Base-by-base conservation (phyloP, 2,797 vertebrate genomes). In the Danionella dracula region DNA sequence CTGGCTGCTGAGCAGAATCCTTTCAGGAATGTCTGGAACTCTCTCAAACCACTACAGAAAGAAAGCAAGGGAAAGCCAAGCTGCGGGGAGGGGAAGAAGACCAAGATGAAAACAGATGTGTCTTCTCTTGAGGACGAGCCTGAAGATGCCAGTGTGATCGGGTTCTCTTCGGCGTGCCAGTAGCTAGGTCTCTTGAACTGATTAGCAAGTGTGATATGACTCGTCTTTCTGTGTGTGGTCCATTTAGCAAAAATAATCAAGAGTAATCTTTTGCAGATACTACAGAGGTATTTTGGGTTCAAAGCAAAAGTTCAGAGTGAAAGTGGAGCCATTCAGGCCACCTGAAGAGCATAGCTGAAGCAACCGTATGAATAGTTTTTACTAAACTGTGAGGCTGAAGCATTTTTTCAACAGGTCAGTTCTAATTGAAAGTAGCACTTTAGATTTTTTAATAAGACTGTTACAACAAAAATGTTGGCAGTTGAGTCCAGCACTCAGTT, bases 21-120 rank as follows among this genome's bases (percentile, higher is more conserved):
- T 92, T 92, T 92, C 89, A 92, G 91, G 93, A 91, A 94, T 93
- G 90, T 91, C 86, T 97, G 94, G 93, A 93, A 88, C 78, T 72
- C 49, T 73, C 84, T 93, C 93, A 95, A 93, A 86, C 92, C 92
- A 88, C 92, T 88, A 90, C 86, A 91, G 89, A 94, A 89, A 32
- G 32, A 56, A 60, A 38, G 40, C 44, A 29, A 54, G 34, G 27
- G 38, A 31, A 50, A 69, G 69, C 81, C 73, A 75, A 77, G 76
- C 73, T 59, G 44, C 48, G 68, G 70, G 67, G 11, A 58, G 49
- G 40, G 58, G 45, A 29, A 27, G 23, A 54, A 80, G 79, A 78
- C 79, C 74, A 81, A 76, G 73, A 77, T 80, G 70, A 74, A 54
- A 72, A 57, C 56, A 73, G 61, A 72, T 65, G 63, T 45, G 66